A percentile compares a stretch with the other conserved stretches of the same genome.
These are phyloP conservation scores for Willisornis vidua DNA, from an alignment of 2,113 vertebrate species.

Conservation along the genomic window DNA sequence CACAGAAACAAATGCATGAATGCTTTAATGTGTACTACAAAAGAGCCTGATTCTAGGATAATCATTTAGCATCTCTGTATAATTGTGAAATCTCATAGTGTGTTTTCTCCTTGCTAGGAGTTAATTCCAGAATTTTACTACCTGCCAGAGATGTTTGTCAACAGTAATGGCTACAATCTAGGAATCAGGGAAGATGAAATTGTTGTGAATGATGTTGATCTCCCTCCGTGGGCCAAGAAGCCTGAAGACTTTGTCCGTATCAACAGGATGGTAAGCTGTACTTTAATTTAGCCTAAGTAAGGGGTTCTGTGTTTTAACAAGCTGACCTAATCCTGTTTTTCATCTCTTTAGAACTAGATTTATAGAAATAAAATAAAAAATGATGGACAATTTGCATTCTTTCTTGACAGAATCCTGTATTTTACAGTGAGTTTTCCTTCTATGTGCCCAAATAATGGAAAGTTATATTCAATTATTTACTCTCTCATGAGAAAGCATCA, in stretches of 20 bases:
- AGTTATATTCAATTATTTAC: not conserved
- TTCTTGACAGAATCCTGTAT: not conserved
- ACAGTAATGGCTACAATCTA: constrained; percentile 92
- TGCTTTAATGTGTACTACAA: not conserved
- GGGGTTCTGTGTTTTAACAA: not conserved
- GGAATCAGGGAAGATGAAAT: constrained; percentile 88
- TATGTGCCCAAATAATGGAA: not conserved
- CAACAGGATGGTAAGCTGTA: constrained; percentile 91
- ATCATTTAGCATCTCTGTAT: not conserved
- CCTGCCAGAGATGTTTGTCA: constrained; percentile 98
- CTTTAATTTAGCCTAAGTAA: not conserved
- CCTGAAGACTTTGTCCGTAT: constrained; percentile 96
- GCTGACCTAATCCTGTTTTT: not conserved
- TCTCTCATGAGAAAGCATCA: not conserved
- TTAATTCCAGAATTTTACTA: constrained; percentile 98
- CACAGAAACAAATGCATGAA: not conserved
- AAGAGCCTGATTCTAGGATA: not conserved
- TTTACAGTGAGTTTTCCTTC: constrained; percentile 3
- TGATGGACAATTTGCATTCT: not conserved
- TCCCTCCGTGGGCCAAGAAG: constrained; percentile 94
- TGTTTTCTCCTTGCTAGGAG: constrained; percentile 78
- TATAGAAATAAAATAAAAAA: not conserved
- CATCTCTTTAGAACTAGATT: not conserved
- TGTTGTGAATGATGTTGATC: constrained; percentile 89
- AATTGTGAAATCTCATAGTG: not conserved